Conservation (phyloP, 2,113 vertebrate genomes). For the Pica pica region DNA sequence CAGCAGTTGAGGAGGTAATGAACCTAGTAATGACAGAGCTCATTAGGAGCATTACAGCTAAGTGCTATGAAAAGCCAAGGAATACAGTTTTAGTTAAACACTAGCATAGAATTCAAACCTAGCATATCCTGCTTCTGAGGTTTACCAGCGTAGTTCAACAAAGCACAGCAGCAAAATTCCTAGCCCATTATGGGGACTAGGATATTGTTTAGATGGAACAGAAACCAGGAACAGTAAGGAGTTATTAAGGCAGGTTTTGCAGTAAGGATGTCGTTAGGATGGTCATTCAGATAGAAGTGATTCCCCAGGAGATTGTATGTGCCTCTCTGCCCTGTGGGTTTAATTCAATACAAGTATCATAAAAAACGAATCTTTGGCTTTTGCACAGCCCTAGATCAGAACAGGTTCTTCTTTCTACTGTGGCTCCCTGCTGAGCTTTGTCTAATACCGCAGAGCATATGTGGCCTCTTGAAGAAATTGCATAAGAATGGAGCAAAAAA, state of each 20-base stretch:
- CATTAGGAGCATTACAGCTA: not conserved
- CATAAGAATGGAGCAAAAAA: rapidly evolving
- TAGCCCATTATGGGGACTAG: rapidly evolving
- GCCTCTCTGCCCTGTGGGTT: not conserved
- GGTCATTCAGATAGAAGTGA: not conserved
- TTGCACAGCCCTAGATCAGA: not conserved
- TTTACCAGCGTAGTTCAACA: not conserved
- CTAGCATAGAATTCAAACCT: not conserved
- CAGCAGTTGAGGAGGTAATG: not conserved
- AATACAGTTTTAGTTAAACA: not conserved
- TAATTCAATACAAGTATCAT: not conserved
- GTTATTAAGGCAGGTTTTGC: not conserved
- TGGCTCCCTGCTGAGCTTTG: not conserved
- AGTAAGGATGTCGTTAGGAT: not conserved
- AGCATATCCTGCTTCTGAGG: not conserved
- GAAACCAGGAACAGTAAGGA: not conserved
- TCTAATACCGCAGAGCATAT: not conserved
- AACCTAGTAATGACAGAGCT: not conserved
- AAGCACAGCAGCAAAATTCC: not conserved
- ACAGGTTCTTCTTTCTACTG: not conserved
- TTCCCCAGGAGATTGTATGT: not conserved
- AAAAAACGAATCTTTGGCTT: not conserved
- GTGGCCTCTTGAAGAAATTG: not conserved
- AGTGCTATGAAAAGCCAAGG: not conserved
- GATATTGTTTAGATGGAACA: not conserved